Evolutionary conservation across 1,140 invertebrate species (phyloP).

Genomic region (Palaemon carinicauda): DNA sequence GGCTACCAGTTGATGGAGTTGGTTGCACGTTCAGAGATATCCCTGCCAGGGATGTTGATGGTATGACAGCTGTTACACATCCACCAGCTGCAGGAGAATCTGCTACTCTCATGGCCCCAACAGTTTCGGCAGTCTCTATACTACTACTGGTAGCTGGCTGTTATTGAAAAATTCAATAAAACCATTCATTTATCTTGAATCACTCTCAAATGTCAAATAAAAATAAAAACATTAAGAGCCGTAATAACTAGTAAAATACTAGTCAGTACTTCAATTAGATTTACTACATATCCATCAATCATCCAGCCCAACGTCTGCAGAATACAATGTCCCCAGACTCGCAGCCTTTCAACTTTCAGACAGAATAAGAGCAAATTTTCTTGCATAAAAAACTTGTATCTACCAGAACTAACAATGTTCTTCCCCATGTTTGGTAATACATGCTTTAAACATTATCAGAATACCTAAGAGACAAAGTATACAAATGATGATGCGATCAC

Average conservation of each 20-base stretch:
- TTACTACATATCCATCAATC: too few species aligned
- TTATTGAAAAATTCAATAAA: neutral
- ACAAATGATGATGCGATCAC: too few species aligned
- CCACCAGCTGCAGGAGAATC: slow-evolving; percentile 34
- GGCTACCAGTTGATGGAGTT: neutral
- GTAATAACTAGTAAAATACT: neutral
- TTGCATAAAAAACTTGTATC: too few species aligned
- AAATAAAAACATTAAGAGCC: neutral
- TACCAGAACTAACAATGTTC: too few species aligned
- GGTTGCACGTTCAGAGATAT: neutral
- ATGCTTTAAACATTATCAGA: too few species aligned
- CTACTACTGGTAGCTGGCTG: slow-evolving; percentile 22
- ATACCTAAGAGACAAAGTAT: too few species aligned
- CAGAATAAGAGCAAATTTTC: too few species aligned
- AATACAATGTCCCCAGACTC: too few species aligned
- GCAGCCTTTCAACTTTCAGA: too few species aligned
- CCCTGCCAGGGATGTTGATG: neutral
- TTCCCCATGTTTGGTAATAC: too few species aligned
- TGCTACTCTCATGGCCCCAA: slow-evolving; percentile 26
- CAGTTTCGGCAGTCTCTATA: neutral
- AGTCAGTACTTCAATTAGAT: too few species aligned
- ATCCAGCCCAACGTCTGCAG: too few species aligned
- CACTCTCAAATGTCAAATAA: neutral
- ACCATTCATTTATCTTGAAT: neutral
- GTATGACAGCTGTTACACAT: neutral